Base-by-base conservation (phyloP, 2,888 invertebrate genomes). In the Vesta saturnalis region DNA sequence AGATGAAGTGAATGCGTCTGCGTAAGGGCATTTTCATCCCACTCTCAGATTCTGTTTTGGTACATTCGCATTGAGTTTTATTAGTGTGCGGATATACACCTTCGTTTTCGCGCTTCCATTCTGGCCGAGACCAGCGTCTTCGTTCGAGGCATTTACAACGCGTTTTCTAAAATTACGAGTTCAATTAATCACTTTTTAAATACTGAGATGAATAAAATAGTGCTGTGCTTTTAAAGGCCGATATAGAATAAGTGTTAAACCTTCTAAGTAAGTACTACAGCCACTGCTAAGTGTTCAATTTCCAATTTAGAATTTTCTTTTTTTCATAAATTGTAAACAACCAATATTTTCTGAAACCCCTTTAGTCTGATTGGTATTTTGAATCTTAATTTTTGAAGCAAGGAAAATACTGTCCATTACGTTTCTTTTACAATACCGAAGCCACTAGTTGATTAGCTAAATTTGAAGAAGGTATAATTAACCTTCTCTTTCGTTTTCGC, bases 21-120 rank as follows among this genome's bases (percentile, higher is more conserved):
- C 47, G 47, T 49, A 18, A 49, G 18, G 47, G 47, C 47, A 49
- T 49, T 49, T 49, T 49, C 47, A 49, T 49, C 47, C 47, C 47
- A 49, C 47, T 49, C 47, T 49, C 47, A 18, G 47, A 49, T 5
- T 49, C 47, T 49, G 47, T 49, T 49, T 49, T 49, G 47, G 47
- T 49, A 49, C 47, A 49, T 49, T 14, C 47, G 47, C 47, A 49
- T 49, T 18, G 47, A 18, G 47, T 49, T 49, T 49, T 49, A 49
- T 49, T 49, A 49, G 16, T 18, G 47, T 49, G 47, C 47, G 47
- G 47, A 49, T 49, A 39, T 39, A 39, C 8, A 39, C 39, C 39
- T 39, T 39, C 39, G 15, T 49, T 49, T 49, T 49, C 47, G 4
- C 47, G 47, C 47, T 49, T 49, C 47, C 47, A 49, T 49, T 18